Percentiles rank a stretch among this genome's conserved stretches.
Conservation (phyloP, 2,113 vertebrate genomes). For the Chauna torquata region DNA sequence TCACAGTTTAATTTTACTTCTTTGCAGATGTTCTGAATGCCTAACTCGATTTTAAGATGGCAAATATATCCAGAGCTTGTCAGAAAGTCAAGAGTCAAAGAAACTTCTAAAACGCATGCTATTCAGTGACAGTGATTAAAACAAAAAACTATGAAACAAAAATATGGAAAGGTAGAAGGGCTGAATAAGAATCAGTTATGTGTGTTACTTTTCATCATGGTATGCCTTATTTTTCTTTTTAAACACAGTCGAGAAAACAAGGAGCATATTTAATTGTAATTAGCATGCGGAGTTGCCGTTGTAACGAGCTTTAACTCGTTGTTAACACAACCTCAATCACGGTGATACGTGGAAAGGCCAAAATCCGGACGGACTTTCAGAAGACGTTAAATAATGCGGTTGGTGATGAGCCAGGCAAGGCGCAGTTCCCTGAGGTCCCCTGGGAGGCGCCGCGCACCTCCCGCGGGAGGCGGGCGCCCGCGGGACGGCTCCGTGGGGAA, state of each 20-base stretch:
- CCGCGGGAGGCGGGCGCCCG: rapidly evolving
- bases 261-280: not conserved
- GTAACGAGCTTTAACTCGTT: not conserved
- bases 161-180: not conserved
- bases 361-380: rapidly evolving
- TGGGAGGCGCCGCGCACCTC: rapidly evolving
- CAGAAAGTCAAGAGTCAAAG: not conserved
- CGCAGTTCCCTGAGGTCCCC: rapidly evolving
- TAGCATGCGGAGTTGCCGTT: not conserved
- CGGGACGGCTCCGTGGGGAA: rapidly evolving
- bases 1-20: not conserved
- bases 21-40: not conserved
- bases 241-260: not conserved
- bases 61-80: not conserved
- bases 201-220: not conserved
- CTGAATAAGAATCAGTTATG: not conserved
- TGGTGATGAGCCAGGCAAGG: rapidly evolving
- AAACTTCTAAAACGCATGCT: not conserved
- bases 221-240: not conserved
- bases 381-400: rapidly evolving
- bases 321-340: not conserved
- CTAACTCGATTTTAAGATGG: not conserved
- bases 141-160: not conserved
- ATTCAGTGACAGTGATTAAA: not conserved
- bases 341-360: not conserved